These are phyloP conservation scores for Pogonomyrmex californicus DNA, from an alignment of 1,140 invertebrate genomes.

Conservation along the genomic window DNA sequence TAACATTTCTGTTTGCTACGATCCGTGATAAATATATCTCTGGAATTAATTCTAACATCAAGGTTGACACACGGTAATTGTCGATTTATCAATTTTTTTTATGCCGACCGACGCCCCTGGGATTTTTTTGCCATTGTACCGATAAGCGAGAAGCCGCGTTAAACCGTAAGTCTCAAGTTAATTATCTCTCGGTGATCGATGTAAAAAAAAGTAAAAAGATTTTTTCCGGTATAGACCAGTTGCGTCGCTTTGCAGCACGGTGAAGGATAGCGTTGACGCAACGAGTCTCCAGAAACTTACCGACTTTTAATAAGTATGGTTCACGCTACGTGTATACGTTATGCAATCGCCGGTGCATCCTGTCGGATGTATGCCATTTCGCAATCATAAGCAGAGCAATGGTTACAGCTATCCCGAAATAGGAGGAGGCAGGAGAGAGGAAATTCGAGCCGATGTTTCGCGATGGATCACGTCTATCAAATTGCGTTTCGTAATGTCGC, in stretches of 20 bases:
- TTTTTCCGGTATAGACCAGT: constrained; percentile 10
- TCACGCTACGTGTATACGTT: constrained; percentile 76
- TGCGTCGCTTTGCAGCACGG: neutral
- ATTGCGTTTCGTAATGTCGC: constrained; percentile 81
- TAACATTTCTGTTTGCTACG: neutral
- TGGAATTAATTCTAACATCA: constrained; percentile 19
- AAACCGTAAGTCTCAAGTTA: neutral
- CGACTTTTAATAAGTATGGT: constrained; percentile 81
- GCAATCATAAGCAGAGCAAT: constrained; percentile 85
- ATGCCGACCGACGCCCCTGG: neutral
- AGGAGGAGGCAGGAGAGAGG: constrained; percentile 52
- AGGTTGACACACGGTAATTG: neutral
- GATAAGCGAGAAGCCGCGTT: neutral
- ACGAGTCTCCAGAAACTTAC: constrained; percentile 66
- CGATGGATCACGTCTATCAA: constrained; percentile 82
- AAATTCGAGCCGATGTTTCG: constrained; percentile 76
- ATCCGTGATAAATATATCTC: neutral
- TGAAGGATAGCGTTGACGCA: constrained; percentile 49
- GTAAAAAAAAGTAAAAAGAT: constrained; percentile 20
- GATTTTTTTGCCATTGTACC: constrained; percentile 3
- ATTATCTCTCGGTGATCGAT: constrained; percentile 20
- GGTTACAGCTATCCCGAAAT: constrained; percentile 81
- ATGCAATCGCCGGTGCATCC: constrained; percentile 82
- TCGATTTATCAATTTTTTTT: constrained; percentile 42
- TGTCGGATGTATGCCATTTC: constrained; percentile 86